Base-by-base conservation (phyloP, 2,888 invertebrate genomes). In the Andricus quercusramuli region DNA sequence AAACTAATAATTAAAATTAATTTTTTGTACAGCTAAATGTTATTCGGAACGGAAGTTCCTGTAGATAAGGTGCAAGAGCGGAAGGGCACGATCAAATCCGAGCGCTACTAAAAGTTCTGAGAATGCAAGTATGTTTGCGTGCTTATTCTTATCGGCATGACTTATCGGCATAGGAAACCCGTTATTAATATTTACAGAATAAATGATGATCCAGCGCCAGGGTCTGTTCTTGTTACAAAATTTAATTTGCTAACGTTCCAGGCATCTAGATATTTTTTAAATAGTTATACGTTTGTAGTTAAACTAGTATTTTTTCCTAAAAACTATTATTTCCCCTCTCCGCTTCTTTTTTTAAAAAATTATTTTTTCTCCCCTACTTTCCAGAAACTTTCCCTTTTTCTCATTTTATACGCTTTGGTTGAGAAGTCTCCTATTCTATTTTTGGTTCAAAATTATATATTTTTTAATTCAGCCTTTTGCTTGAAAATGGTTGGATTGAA, bases 161-260 rank as follows among this genome's bases (percentile, higher is more conserved):
- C 85, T 90, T 90, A 89, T 89, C 89, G 81, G 79, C 80, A 84
- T 83, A 85, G 87, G 79, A 87, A 87, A 88, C 80, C 85, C 86
- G 86, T 88, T 86, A 86, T 1, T n/a, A 74, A 32, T 29, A 56
- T 32, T 32, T 32, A 51, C 47, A 32, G 51, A 74, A 51, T 56
- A 56, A 29, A 74, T 32, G 29, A 29, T 56, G 29, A 22, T 8
- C n/a, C 56, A 56, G 56, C 5, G 3, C 15, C 44, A 47, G 9
- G 17, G 17, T 68, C 37, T 68, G 17, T 68, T 47, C 2, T 15
- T 4, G 20, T 41, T 44, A 41, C 3, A 6, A 51, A 51, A 51
- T 51, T 51, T 51, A 51, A 20, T 51, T 51, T 51, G 0, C 17
- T 51, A 20, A 47, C 17, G 17, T 17, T 32, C 4, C 0, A 32